Conservation (phyloP, 2,797 vertebrate genomes). For the Phoxinus dragarum region DNA sequence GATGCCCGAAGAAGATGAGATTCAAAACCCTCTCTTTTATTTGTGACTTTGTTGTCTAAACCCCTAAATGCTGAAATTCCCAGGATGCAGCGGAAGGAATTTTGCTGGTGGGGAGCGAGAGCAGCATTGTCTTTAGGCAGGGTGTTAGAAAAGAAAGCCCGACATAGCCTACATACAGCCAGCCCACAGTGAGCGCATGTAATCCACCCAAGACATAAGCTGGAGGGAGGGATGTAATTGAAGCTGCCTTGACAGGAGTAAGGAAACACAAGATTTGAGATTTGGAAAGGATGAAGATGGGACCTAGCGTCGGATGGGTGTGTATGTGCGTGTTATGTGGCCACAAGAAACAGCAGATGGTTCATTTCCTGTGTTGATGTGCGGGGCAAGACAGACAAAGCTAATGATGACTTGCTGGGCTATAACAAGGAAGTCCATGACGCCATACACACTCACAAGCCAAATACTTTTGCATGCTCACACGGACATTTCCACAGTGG, state of each 20-base stretch:
- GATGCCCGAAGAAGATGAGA: neutral
- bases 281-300: constrained; percentile 57
- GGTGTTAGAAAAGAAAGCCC: constrained; percentile 71
- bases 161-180: constrained; percentile 70
- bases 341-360: constrained; percentile 70
- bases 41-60: constrained; percentile 51
- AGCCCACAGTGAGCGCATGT: constrained; percentile 66
- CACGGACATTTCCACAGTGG: neutral
- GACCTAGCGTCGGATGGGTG: constrained; percentile 8
- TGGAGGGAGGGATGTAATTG: constrained; percentile 73
- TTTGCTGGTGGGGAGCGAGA: constrained; percentile 61
- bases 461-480: constrained; percentile 16
- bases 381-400: constrained; percentile 41
- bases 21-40: constrained; percentile 60
- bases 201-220: constrained; percentile 78
- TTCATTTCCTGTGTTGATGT: constrained; percentile 65
- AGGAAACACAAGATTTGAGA: constrained; percentile 69
- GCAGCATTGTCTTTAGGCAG: constrained; percentile 71
- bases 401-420: constrained; percentile 37
- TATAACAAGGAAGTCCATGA: constrained; percentile 12
- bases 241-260: constrained; percentile 74
- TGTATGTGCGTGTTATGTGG: constrained; percentile 56
- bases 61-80: constrained; percentile 57
- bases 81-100: constrained; percentile 63
- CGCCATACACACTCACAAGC: neutral